Evolutionary conservation across 2,888 invertebrate genomes (phyloP), one percentile per base, ranked within the genome.

Genomic region (Prosopocoilus inquinatus): DNA sequence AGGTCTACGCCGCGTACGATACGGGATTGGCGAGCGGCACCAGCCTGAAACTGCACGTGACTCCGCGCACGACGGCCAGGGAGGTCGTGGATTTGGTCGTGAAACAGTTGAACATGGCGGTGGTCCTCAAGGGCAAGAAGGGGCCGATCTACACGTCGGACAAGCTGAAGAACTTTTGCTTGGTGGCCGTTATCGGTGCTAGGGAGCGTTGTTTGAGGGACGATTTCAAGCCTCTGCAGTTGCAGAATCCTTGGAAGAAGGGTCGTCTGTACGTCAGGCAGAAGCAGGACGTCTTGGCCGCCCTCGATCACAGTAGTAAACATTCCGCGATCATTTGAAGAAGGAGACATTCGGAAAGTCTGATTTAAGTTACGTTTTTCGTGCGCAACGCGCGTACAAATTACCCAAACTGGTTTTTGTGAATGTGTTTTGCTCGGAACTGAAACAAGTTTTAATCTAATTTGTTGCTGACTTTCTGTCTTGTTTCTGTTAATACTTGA

Each of bases 11-110:
- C 4, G 96, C 97, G 0, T 98, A 97, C 75, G 93, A 96, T 65
- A 96, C 95, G 0, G 97, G 97, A 7, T 79, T 98, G 63, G 93
- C 95, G 1, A 88, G 87, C 58, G 96, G 96, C 4, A 96, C 96
- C 0, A 94, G 95, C 67, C 85, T 98, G 34, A 94, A 95, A 69
- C 80, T 98, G 2, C 95, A 96, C 75, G 94, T 98, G 0, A 96
- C 94, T 0, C 89, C 91, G 0, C 84, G 90, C 65, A 98, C 98
- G 0, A 93, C 96, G 0, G 94, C 96, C 0, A 83, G 94, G 11
- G 97, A 98, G 78, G 95, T 98, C 50, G 93, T 98, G 59, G 92
- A 95, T 77, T 82, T 97, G 59, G 96, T 98, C 15, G 93, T 98
- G 50, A 92, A 94, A 73, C 96, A 98, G 76, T 82, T 98, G 41